These are phyloP conservation scores for Silurus lanzhouensis DNA, from an alignment of 2,797 vertebrate species.

Conservation along the genomic window DNA sequence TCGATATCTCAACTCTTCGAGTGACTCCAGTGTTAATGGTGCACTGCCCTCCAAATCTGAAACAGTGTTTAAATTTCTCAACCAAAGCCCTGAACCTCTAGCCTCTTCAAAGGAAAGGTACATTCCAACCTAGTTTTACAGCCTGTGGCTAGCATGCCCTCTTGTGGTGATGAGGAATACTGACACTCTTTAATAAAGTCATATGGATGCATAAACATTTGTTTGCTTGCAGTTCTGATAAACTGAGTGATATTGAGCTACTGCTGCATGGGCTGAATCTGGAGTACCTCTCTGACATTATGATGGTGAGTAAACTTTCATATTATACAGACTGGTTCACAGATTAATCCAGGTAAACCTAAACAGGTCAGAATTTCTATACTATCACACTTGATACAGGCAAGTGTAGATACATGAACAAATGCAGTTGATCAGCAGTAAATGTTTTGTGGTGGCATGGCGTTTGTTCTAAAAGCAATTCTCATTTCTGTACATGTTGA, in stretches of 20 bases:
- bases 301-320: slow-evolving; percentile 67
- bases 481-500: slow-evolving; percentile 26
- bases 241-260: slow-evolving; percentile 81
- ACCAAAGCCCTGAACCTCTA: slow-evolving; percentile 61
- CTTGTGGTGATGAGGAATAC: slow-evolving; percentile 55
- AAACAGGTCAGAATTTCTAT: background rate
- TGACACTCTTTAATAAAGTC: background rate
- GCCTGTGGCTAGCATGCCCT: slow-evolving; percentile 42
- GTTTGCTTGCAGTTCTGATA: slow-evolving; percentile 69
- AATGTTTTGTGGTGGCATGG: background rate
- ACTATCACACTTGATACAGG: background rate
- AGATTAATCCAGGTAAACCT: background rate
- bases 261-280: slow-evolving; percentile 88
- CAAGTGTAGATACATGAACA: no score
- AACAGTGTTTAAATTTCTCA: slow-evolving; percentile 70
- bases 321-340: background rate
- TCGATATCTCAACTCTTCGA: slow-evolving; percentile 62
- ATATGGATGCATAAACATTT: background rate
- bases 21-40: slow-evolving; percentile 62
- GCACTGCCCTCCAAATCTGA: slow-evolving; percentile 69
- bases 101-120: slow-evolving; percentile 62
- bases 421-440: background rate
- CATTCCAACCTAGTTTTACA: background rate
- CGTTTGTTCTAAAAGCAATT: slow-evolving; percentile 15
- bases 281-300: slow-evolving; percentile 76